Evolutionary conservation across 2,888 invertebrate species (phyloP), one percentile per base, ranked within the genome.

Genomic region (Heliconius hortense): DNA sequence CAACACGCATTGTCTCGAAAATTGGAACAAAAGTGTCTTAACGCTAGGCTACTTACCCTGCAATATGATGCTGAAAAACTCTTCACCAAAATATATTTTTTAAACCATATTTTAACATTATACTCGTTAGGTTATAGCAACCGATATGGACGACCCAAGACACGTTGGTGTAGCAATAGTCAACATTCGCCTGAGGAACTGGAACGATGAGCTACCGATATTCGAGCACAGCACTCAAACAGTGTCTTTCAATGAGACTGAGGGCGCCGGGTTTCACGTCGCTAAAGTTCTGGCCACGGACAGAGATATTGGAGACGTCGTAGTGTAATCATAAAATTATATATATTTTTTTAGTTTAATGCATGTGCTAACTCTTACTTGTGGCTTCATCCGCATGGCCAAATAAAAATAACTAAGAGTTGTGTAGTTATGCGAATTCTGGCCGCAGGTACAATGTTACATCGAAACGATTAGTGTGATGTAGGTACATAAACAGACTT

Each of bases 141-240:
- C 86, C 4, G 93, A 94, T 77, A 82, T 87, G 79, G 82, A 88
- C 76, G 82, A 86, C 11, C 81, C 89, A 0, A 77, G 79, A 0
- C 88, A 89, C 77, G 80, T 84, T 5, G 93, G 92, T n/a, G 84
- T 82, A 11, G 89, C 92, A 15, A 83, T 84, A 4, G 86, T 96
- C 0, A 87, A 86, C 75, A 94, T 96, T 15, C 84, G 92, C 74
- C 92, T 97, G 64, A 88, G 89, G 48, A 96, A 97, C 88, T 95
- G 95, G 92, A 97, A 97, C 86, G 97, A 97, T 83, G 96, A 96
- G 85, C 82, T 89, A 79, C 97, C 97, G 0, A 94, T 93, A 79
- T 97, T 97, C 85, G 82, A 86, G 10, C 76, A 86, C 4, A 80
- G 83, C 21, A 84, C 86, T 7, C 86, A 89, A 56, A 89, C 82